phyloP scores from a whole-genome alignment of 2,797 vertebrate genomes.

The Neosilurus hyrtlii region DNA sequence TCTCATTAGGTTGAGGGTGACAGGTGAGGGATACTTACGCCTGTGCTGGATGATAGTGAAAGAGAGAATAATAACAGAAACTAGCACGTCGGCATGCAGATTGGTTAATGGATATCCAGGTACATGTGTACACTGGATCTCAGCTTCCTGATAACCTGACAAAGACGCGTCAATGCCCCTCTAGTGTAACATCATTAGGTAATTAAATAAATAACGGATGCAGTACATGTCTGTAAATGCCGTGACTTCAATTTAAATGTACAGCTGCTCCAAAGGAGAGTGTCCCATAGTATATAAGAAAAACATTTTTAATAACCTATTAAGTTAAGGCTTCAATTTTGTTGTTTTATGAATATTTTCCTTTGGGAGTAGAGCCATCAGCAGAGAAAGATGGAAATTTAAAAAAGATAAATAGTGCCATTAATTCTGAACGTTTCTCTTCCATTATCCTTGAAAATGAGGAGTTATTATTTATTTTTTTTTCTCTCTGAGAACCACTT shows the following conservation, averaged over 20 bases:
- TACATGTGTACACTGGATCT: constrained; percentile 69
- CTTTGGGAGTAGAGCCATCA: constrained; percentile 96
- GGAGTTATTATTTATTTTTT: constrained; percentile 86
- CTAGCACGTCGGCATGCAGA: constrained; percentile 77
- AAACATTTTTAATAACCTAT: constrained; percentile 98
- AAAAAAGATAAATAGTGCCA: constrained; percentile 99
- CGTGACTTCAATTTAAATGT: constrained; percentile 99
- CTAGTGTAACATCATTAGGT: constrained; percentile 75
- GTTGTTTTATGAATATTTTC: constrained; percentile 99
- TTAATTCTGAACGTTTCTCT: constrained; percentile 99
- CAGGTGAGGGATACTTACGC: constrained; percentile 75
- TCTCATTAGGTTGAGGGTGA: constrained; percentile 62
- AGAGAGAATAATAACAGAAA: constrained; percentile 4
- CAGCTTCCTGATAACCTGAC: constrained; percentile 98
- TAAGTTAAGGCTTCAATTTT: constrained; percentile 99
- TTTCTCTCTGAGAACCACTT: constrained; percentile 91
- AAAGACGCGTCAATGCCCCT: constrained; percentile 96
- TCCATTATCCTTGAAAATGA: constrained; percentile 99
- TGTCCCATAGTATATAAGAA: constrained; percentile 85
- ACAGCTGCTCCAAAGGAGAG: constrained; percentile 93
- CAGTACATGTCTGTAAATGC: constrained; percentile 76
- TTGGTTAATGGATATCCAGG: constrained; percentile 93
- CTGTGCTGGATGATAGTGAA: not conserved
- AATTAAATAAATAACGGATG: constrained; percentile 33
- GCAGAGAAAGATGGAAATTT: constrained; percentile 98